Base-by-base conservation (phyloP, 1,140 invertebrate genomes). In the Diorhabda carinulata region DNA sequence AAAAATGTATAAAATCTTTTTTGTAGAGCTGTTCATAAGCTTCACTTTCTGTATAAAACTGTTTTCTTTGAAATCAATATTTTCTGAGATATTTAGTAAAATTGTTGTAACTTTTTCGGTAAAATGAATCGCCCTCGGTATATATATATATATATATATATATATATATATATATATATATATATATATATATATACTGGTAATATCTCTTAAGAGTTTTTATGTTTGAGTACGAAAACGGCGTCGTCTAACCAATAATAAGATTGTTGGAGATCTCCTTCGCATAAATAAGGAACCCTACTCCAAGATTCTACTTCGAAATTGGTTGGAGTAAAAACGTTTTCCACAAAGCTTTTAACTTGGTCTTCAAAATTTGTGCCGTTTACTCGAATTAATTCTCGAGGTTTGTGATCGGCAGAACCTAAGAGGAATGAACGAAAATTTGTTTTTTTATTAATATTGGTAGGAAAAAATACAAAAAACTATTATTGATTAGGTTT, bases 161-260 rank as follows among this genome's bases (percentile, higher is more conserved):
- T 25, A 25, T 25, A 25, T 1, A 25, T 25, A 25, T 25, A 25
- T 25, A 25, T 25, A 25, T 25, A 25, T 25, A 25, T 25, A 25
- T 25, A 25, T 25, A 25, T 25, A 25, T 25, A 25, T 25, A 25
- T 25, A 25, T 1, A 25, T 25, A 25, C 25, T 25, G 25, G 41
- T 41, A 8, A 61, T n/a, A 2, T 7, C 25, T 61, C 6, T 63
- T 10, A 47, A 10, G 41, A n/a, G 43, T 68, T 44, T n/a, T 42
- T 57, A 9, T 45, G 47, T 76, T 84, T 86, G 67, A 91, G 83
- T 8, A 91, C 83, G 77, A 97, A 95, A 1, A 98, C 81, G 9
- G 89, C 91, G 83, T 98, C 95, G 75, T 93, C 87, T 5, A 98
- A 84, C 85, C 92, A 93, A 82, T 97, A 98, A 81, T 92, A 97